Evolutionary conservation across 2,797 vertebrate species (phyloP).

Genomic region (Mareca penelope): DNA sequence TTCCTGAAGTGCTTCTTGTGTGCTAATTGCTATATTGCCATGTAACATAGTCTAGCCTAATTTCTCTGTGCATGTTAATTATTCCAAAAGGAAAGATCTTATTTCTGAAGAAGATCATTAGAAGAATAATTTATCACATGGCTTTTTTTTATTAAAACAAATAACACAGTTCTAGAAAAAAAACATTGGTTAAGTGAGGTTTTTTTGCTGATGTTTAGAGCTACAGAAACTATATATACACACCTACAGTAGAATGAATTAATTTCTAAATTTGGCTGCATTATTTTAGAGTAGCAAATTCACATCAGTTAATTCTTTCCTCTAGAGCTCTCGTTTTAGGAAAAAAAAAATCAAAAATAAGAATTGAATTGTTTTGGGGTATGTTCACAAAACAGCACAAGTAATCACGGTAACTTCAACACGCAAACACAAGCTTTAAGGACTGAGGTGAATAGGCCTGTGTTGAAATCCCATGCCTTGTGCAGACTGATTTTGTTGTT

Average conservation of each 20-base stretch:
- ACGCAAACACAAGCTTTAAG: neutral
- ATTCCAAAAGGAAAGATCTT: neutral
- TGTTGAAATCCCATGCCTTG: neutral
- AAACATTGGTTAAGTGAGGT: neutral
- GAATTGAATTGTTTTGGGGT: neutral
- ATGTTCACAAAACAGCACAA: neutral
- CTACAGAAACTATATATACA: neutral
- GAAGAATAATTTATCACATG: neutral
- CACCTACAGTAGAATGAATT: neutral
- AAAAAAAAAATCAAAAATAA: neutral
- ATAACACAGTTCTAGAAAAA: no score
- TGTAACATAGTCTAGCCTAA: neutral
- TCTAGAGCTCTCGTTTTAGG: neutral
- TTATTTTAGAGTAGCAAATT: neutral
- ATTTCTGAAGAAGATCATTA: neutral
- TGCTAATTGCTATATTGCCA: neutral
- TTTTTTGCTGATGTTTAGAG: neutral
- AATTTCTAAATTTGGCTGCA: neutral
- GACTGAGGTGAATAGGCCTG: neutral
- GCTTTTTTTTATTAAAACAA: neutral
- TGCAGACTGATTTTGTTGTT: neutral
- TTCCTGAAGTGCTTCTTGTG: neutral
- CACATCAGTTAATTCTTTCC: neutral
- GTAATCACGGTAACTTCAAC: neutral
- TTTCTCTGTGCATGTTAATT: neutral